Base-by-base conservation (phyloP, 2,888 invertebrate species). In the Marronus borbonicus region DNA sequence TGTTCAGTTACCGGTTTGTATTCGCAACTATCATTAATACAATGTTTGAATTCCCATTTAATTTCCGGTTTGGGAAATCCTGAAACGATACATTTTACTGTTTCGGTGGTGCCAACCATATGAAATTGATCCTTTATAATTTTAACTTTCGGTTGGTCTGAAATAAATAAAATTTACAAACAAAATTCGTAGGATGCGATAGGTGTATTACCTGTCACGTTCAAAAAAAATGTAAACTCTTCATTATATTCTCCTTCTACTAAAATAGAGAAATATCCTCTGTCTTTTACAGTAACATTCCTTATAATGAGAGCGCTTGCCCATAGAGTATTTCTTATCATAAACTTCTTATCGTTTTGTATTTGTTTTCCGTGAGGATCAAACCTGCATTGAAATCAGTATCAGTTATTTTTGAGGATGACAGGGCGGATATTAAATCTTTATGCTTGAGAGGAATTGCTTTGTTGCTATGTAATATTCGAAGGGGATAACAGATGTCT, bases 51-150 rank as follows among this genome's bases (percentile, higher is more conserved):
- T 7, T 81, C 85, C 92, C 93, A 94, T 3, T 87, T 85, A 7
- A 94, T 88, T 0, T 86, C 83, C 0, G 94, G 91, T n/a, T 84
- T 77, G 0, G 94, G 94, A 86, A 90, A 90, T 0, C 91, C 91
- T n/a, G 87, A 86, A 1, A 91, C 91, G 8, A 83, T 83, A 83
- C 94, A 94, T n/a, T 85, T 83, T 4, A 93, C 84, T 39, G 84
- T 85, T 0, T 87, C 89, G 8, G 84, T 84, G 52, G 86, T 85
- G 17, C 90, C 88, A 4, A 88, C 85, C 58, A 89, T 84, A 76
- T 92, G 90, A 80, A 89, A 90, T 77, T 83, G 70, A 39, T 85
- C 80, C 0, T 82, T 81, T 17, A 82, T 81, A 0, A 92, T 84
- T 0, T 83, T 82, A 0, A 90, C 88, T 1, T 87, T 84, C 0